These are phyloP conservation scores for Automeris io DNA, from an alignment of 2,888 invertebrate genomes.

Conservation along the genomic window DNA sequence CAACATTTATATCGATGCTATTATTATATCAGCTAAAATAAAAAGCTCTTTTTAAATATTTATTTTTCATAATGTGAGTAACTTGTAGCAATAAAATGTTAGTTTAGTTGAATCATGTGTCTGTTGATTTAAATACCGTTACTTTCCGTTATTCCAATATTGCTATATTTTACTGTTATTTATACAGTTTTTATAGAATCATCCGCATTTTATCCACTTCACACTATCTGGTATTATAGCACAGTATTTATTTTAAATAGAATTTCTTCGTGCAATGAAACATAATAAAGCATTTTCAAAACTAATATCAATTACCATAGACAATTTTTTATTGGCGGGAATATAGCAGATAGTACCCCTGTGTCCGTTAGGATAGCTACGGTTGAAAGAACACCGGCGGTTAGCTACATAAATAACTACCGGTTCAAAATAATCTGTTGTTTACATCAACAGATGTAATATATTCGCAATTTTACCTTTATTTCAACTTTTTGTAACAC, in stretches of 20 bases:
- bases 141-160: constrained; percentile 33
- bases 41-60: no score
- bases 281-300: not conserved
- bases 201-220: constrained; percentile 21
- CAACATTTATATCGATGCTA: constrained; percentile 46
- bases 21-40: constrained; percentile 38
- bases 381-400: constrained; percentile 49
- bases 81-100: no score
- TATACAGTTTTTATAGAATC: constrained; percentile 30
- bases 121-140: constrained; percentile 7
- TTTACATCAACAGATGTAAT: not conserved
- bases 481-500: no score
- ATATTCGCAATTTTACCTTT: no score
- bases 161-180: constrained; percentile 40
- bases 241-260: constrained; percentile 19
- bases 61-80: no score
- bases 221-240: constrained; percentile 30
- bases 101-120: constrained; percentile 7
- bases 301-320: not conserved
- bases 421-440: constrained; percentile 37
- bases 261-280: constrained; percentile 15
- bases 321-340: constrained; percentile 11
- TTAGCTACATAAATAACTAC: no score
- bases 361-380: constrained; percentile 46
- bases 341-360: constrained; percentile 10